Conservation (phyloP, 2,888 invertebrate species). For the Drosophila merina region DNA sequence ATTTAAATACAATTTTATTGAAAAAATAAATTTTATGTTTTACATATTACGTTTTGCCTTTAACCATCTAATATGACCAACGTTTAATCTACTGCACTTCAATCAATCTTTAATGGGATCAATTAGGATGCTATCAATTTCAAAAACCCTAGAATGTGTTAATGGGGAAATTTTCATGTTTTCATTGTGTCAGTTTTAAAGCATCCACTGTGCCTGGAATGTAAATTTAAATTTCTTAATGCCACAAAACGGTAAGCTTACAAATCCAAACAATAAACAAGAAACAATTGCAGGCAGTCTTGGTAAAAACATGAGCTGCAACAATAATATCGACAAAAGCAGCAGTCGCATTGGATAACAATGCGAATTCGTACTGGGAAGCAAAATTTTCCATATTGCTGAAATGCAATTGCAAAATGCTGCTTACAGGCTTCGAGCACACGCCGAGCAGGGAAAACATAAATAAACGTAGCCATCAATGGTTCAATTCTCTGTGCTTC, state of each 20-base stretch:
- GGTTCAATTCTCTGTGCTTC: constrained; percentile 63
- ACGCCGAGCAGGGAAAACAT: constrained; percentile 50
- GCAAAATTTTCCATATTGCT: constrained; percentile 56
- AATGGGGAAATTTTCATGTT: constrained; percentile 5
- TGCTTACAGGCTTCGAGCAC: constrained; percentile 53
- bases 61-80: neutral
- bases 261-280: constrained; percentile 69
- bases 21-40: too few species aligned
- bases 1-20: too few species aligned
- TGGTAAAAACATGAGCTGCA: constrained; percentile 36
- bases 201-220: constrained; percentile 4
- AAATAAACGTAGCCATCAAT: constrained; percentile 70
- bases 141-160: neutral
- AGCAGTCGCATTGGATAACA: constrained; percentile 57
- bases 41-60: neutral
- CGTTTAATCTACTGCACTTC: neutral
- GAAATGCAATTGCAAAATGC: constrained; percentile 59
- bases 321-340: constrained; percentile 34
- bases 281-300: constrained; percentile 52
- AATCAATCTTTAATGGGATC: constrained; percentile 3
- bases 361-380: constrained; percentile 50
- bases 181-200: constrained; percentile 23
- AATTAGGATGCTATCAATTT: neutral
- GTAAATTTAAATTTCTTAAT: constrained; percentile 33
- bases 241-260: constrained; percentile 34